Base-by-base conservation (phyloP, 2,888 invertebrate species). In the Prosopocoilus inquinatus region DNA sequence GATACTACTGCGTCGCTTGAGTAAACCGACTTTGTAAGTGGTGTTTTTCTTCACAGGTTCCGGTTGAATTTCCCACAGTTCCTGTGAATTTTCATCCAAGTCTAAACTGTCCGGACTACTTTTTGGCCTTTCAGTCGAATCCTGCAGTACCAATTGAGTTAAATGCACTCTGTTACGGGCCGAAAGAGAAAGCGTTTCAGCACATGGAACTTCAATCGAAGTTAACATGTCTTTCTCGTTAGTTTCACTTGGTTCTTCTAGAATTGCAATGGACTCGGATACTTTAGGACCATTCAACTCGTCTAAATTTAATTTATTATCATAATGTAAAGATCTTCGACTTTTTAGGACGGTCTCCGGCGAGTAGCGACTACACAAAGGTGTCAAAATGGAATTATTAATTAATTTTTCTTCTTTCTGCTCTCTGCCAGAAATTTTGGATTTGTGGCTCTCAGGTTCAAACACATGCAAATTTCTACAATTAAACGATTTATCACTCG, bases 71-170 rank as follows among this genome's bases (percentile, higher is more conserved):
- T 73, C 73, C 68, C 75, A 77, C 61, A 74, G 57, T 53, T 74
- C 73, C 58, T 71, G 71, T 16, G 68, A 65, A 34, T 74, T 66
- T 48, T 75, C 73, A 50, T 76, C 76, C 34, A 77, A 57, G 47
- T 73, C 72, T 11, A 76, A 64, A 33, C 73, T 72, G 53, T 76
- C 75, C 0, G 76, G 73, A 32, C 74, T 72, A 38, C 75, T 76
- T 62, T 76, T 77, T 2, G 77, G 75, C 34, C 77, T 63, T 35
- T 75, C 75, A 9, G 66, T 47, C 7, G 53, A 53, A 33, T 13
- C 64, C 35, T 74, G 72, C 0, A 77, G 63, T 9, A 71, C 70
- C 20, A 76, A 61, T 20, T 73, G 70, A 0, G 75, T 71, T 47
- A 76, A 58, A 44, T 71, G 73, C 9, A 75, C 66, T 35, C 73